phyloP scores from a whole-genome alignment of 2,113 vertebrate genomes.

The Stigmatopora nigra region DNA sequence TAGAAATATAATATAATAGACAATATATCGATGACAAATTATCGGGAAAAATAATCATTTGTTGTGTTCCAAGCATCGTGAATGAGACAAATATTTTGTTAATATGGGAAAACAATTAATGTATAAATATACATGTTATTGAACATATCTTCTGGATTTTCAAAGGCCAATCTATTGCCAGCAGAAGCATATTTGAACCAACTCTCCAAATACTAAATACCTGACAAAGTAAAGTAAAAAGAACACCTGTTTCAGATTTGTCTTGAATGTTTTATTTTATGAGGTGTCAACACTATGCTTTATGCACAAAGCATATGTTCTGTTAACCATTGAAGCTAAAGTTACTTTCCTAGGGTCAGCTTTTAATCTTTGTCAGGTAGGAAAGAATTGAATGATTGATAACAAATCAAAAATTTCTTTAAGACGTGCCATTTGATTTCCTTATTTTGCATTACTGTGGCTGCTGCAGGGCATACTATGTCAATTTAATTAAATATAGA shows the following conservation, averaged over 20 bases:
- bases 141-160: neutral
- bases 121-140: neutral
- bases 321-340: neutral
- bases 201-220: neutral
- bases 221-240: neutral
- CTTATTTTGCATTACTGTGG: neutral
- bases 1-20: neutral
- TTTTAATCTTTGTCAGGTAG: neutral
- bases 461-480: constrained; percentile 1
- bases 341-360: constrained; percentile 1
- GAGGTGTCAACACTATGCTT: constrained; percentile 1
- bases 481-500: neutral
- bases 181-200: neutral
- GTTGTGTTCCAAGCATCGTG: neutral
- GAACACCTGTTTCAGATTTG: constrained; percentile 6
- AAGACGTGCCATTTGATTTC: neutral
- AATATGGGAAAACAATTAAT: neutral
- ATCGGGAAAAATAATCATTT: neutral
- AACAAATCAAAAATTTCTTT: neutral
- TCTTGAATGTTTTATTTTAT: neutral
- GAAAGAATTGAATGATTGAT: neutral
- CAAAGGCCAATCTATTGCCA: neutral
- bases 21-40: no score
- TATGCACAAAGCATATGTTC: neutral
- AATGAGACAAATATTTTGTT: neutral